Conservation (phyloP, 2,888 invertebrate species). For the Rotaria macrura region DNA sequence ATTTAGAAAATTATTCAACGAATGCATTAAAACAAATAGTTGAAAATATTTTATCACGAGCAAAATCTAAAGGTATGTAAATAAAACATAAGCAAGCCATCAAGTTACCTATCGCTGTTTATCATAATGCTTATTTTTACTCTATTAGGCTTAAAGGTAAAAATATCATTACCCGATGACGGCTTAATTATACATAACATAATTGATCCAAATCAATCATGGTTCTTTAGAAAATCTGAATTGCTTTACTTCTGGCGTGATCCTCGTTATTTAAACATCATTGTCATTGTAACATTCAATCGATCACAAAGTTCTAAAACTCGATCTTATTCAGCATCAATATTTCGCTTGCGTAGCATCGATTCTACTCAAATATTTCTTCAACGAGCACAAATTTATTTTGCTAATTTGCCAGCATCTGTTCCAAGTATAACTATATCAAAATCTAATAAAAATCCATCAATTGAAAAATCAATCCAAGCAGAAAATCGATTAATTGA, state of each 20-base stretch:
- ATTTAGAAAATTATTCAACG: neutral
- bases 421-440: neutral
- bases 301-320: neutral
- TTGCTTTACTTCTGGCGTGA: neutral
- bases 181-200: neutral
- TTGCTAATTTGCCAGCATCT: neutral
- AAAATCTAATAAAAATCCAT: neutral
- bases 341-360: neutral
- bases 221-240: neutral
- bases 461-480: neutral
- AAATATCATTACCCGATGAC: neutral
- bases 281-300: neutral
- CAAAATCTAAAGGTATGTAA: neutral
- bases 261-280: neutral
- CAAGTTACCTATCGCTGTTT: too few relatives aligned
- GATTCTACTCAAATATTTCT: neutral
- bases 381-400: neutral
- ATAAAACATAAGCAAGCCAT: neutral
- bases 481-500: neutral
- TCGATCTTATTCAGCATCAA: neutral
- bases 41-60: neutral
- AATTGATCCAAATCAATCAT: conserved; percentile 9
- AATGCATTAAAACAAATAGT: neutral
- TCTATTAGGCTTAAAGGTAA: neutral
- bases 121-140: too few relatives aligned